Evolutionary conservation across 2,113 vertebrate genomes (phyloP), one percentile per base, ranked within the genome.

Genomic region (Setophaga petechia): DNA sequence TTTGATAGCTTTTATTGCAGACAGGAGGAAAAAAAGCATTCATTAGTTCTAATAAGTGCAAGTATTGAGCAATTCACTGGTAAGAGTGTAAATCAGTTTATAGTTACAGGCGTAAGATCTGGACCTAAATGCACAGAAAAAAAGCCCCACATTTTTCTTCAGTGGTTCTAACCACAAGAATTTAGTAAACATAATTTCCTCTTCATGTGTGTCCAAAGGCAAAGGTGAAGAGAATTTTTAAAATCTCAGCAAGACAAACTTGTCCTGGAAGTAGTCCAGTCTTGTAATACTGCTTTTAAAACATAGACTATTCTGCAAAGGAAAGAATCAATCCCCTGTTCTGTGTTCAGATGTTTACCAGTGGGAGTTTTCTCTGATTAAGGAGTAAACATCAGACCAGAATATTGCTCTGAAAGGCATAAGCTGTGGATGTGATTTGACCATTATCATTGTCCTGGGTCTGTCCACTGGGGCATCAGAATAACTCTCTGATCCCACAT

Each of bases 221-320:
- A 92, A 94, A 89, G 62, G 75, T 81, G 75, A 91, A 86, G 66
- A 95, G 51, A 91, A 87, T 77, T 91, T 89, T 84, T 80, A 69
- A 73, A 76, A 80, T 85, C 46, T 84, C 75, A 54, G 22, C 1
- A 5, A 82, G 44, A 80, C 59, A 15, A 74, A 83, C 83, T 80
- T 86, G 57, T 57, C 74, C 16, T 17, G n/a, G 68, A 71, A 75
- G 18, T 31, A 86, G 24, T 77, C 68, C 33, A 43, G 43, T 57
- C 59, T 74, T 67, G 25, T 73, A 86, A 80, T 30, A 58, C 21
- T 31, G 7, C 65, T 89, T 90, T 28, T 87, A 77, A 80, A 93
- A 77, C 0, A 0, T 17, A 65, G 66, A 43, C 7, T 20, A 27
- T 68, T 87, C 67, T 67, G 12, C 39, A 94, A 77, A 91, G 39